Conservation (phyloP, 2,888 invertebrate species). For the Amorpha juglandis region DNA sequence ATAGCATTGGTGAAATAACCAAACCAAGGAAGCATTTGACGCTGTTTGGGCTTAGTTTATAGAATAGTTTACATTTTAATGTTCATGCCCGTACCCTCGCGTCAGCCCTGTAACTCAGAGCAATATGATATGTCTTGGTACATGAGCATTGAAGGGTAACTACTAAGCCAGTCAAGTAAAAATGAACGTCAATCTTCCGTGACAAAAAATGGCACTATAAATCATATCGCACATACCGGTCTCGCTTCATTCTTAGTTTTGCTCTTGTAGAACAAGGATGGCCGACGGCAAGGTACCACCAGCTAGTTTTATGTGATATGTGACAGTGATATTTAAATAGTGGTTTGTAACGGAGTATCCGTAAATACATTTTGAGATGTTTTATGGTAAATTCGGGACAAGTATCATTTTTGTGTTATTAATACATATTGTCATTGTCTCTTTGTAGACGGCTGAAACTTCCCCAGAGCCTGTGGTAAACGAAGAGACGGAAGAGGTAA, state of each 20-base stretch:
- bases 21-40: no score
- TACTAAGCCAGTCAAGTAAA: slow-evolving; percentile 53
- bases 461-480: slow-evolving; percentile 62
- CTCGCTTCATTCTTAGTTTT: slow-evolving; percentile 66
- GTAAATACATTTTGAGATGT: slow-evolving; percentile 29
- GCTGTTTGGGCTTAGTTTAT: no score
- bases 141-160: slow-evolving; percentile 74
- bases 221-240: slow-evolving; percentile 55
- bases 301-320: slow-evolving; percentile 25
- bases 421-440: slow-evolving; percentile 31
- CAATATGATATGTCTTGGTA: slow-evolving; percentile 63
- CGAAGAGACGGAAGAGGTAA: slow-evolving; percentile 62
- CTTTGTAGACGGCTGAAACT: slow-evolving; percentile 72
- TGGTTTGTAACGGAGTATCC: not conserved
- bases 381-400: slow-evolving; percentile 28
- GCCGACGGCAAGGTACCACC: slow-evolving; percentile 65
- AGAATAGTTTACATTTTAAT: not conserved
- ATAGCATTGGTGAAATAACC: no score
- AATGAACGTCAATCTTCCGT: slow-evolving; percentile 68
- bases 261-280: slow-evolving; percentile 55
- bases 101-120: slow-evolving; percentile 60
- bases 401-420: not conserved
- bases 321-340: slow-evolving; percentile 19
- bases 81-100: not conserved
- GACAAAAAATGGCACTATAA: slow-evolving; percentile 64